These are phyloP conservation scores for Amblyteles armatorius DNA, from an alignment of 2,888 invertebrate species.

Conservation along the genomic window DNA sequence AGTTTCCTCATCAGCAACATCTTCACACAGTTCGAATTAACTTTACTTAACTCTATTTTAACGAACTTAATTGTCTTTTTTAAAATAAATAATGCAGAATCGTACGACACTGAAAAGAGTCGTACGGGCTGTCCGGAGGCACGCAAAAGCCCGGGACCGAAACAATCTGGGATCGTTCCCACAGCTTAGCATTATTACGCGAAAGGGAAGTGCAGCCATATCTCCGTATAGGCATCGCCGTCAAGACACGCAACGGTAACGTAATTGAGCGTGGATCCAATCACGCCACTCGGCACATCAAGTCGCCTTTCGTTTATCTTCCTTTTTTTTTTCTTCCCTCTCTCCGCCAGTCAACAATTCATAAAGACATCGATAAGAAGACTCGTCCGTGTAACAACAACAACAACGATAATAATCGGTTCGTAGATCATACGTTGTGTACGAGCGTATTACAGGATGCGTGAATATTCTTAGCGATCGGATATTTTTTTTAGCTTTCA, in stretches of 20 bases:
- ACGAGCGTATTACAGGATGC: constrained; percentile 8
- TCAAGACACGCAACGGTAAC: constrained; percentile 47
- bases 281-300: constrained; percentile 31
- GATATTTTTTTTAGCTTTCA: constrained; percentile 37
- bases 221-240: constrained; percentile 4
- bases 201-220: constrained; percentile 7
- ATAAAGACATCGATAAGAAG: constrained; percentile 38
- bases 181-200: constrained; percentile 21
- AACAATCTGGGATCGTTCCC: constrained; percentile 30
- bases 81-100: neutral
- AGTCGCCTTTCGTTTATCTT: constrained; percentile 19
- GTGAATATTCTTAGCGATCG: constrained; percentile 9
- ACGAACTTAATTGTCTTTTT: too few relatives aligned
- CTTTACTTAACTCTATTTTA: neutral
- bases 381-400: constrained; percentile 24
- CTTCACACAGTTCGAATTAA: neutral
- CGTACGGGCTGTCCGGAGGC: neutral
- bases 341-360: constrained; percentile 30
- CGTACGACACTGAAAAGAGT: neutral
- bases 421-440: constrained; percentile 17
- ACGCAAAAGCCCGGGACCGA: neutral
- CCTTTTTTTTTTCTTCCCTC: neutral
- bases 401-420: neutral
- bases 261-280: constrained; percentile 44
- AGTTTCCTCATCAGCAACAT: neutral